Base-by-base conservation (phyloP, 2,113 vertebrate species). In the Dunckerocampus dactyliophorus region DNA sequence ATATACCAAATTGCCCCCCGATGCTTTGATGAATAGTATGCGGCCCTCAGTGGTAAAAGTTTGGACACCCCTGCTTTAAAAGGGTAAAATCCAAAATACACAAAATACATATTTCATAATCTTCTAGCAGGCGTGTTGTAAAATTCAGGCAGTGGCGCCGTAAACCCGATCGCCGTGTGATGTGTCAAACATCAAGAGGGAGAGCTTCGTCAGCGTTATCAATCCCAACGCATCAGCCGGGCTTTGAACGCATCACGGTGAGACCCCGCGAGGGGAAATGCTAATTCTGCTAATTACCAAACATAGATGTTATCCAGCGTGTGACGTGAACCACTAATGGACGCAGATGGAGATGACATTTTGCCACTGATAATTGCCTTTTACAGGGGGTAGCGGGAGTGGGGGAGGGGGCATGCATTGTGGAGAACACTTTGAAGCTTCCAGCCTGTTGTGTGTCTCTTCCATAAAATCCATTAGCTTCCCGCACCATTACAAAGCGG, bases 401-500 rank as follows among this genome's bases (percentile, higher is more conserved):
- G 28, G 28, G 19, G 5, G 34, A n/a, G 12, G 52, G 52, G 63
- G 75, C 85, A 74, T 77, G 59, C 83, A 85, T 87, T 84, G 81
- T 66, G 63, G 68, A 76, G 71, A 72, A 80, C 77, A 82, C 79
- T 81, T 84, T 74, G 77, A 69, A 81, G 68, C 81, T 71, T 55
- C 51, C 65, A 51, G 73, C 52, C 73, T 57, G 69, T 77, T 81
- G 65, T 59, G 56, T 63, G 69, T 72, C 74, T 69, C 54, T 12
- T 83, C 73, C 79, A 87, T 84, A 73, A 83, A 85, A 85, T 54
- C 79, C 84, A 89, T 89, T 87, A 90, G 78, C 83, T 74, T 59
- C 45, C 45, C 16, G 69, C 45, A 63, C 65, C 72, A 81, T 61
- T 63, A 75, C 52, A 48, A 62, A 68, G 19, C 13, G 22, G 51